Base-by-base conservation (phyloP, 2,797 vertebrate species). In the Odontamblyopus lacepedii region DNA sequence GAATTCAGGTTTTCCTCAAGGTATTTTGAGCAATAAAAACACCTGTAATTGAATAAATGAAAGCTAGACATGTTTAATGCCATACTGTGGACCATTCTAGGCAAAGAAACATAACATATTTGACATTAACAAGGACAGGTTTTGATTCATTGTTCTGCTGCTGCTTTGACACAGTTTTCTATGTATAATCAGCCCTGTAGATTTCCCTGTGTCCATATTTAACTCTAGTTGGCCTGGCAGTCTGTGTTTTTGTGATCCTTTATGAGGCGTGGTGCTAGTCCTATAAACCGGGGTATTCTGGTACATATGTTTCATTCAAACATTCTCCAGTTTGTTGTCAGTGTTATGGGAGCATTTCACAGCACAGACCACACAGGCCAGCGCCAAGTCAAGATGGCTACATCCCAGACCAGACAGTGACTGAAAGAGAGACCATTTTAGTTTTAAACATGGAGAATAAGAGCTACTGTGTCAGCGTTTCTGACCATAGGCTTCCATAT, bases 301-400 rank as follows among this genome's bases (percentile, higher is more conserved):
- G 11, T 60, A 61, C 69, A 76, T 56, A 71, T 80, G 68, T 73
- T 74, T 53, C 41, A 86, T 75, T 83, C 81, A 66, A 68, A 59
- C 29, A 0, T 16, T 18, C 75, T 27, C 61, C 8, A 12, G 27
- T 26, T 68, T 59, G 64, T 29, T 73, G 72, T 81, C 74, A 67
- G 56, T 72, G 78, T 71, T 76, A 70, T 69, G 70, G 63, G 73
- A 72, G 78, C 63, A 29, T 48, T 11, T n/a, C 13, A 44, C 41
- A 50, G 23, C 12, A 50, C 63, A 48, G 23, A 50, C 63, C 41
- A 29, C 63, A 66, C 63, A 50, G 7, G 11, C 41, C 26, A 27
- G 63, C n/a, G 23, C 63, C 63, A 65, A 50, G 11, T 48, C 41
- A 30, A 6, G 1, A 63, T 38, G 35, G 35, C 35, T 7, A 38